Evolutionary conservation across 1,140 invertebrate species (phyloP), one percentile per base, ranked within the genome.

Genomic region (Manduca sexta): DNA sequence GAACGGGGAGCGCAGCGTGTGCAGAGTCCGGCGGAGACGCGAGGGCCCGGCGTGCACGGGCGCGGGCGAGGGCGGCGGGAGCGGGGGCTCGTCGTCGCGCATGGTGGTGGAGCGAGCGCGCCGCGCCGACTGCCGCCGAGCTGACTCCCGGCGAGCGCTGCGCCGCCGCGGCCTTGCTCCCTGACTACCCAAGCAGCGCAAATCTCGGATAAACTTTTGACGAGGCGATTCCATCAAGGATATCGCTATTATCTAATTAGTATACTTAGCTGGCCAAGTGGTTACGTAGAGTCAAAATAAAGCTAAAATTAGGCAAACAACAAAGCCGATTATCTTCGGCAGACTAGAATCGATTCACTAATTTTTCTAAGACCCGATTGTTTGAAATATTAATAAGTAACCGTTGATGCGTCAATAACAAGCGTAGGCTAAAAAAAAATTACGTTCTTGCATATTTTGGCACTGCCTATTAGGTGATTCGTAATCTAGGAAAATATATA

Each of bases 1-100:
- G 77, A 84, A 84, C 64, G 81, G 75, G 54, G 78, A 74, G 56
- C 79, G 75, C 16, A 84, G 74, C 68, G 78, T 64, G 54, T 73
- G 71, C 49, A 84, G 66, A 51, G 78, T 77, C 52, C 78, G 74
- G 42, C 72, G 75, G 52, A 81, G 73, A 53, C 75, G 76, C 56
- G 77, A 81, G 48, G 65, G 64, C 47, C 49, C 43, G 49, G 50
- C 34, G 55, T 52, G 38, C 30, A 61, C 38, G 38, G 38, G 60
- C 43, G 48, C 47, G 34, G 55, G 51, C 31, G 59, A 56, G 47
- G 64, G 55, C 34, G 60, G 59, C 46, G 57, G 57, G 49, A 53
- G 52, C 43, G 66, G 64, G 60, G 67, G 64, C 57, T 69, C 69
- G 49, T 59, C 66, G 64, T 70, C 66, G 44, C 56, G 60, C 76